phyloP scores from a whole-genome alignment of 1,140 invertebrate species.

The Doryteuthis pealeii region DNA sequence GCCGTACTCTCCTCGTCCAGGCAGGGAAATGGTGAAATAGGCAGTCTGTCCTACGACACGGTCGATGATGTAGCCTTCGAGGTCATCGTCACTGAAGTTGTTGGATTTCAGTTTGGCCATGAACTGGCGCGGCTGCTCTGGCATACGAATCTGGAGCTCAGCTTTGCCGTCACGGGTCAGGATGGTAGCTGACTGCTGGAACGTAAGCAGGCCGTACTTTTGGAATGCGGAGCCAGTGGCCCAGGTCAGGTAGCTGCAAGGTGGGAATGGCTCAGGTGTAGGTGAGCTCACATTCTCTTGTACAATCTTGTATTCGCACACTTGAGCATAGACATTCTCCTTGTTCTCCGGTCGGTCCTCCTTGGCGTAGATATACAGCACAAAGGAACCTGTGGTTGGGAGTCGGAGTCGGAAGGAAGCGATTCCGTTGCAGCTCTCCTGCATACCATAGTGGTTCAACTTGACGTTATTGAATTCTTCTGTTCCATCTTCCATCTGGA shows the following conservation, averaged over 20 bases:
- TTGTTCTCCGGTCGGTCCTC: slow-evolving; percentile 55
- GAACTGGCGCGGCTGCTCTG: slow-evolving; percentile 50
- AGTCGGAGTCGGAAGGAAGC: slow-evolving; percentile 57
- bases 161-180: slow-evolving; percentile 51
- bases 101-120: slow-evolving; percentile 59
- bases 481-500: slow-evolving; percentile 52
- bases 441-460: slow-evolving; percentile 56
- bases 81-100: slow-evolving; percentile 46
- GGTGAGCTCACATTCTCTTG: slow-evolving; percentile 39
- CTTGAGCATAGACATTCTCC: slow-evolving; percentile 58
- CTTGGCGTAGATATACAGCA: slow-evolving; percentile 59
- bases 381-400: slow-evolving; percentile 55
- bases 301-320: slow-evolving; percentile 59
- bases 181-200: slow-evolving; percentile 53
- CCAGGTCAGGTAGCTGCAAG: slow-evolving; percentile 58
- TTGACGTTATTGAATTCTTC: slow-evolving; percentile 54
- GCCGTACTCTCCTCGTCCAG: slow-evolving; percentile 56
- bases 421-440: slow-evolving; percentile 53
- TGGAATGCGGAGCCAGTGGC: slow-evolving; percentile 54
- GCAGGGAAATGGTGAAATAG: slow-evolving; percentile 57
- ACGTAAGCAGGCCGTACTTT: slow-evolving; percentile 52
- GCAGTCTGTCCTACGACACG: slow-evolving; percentile 54
- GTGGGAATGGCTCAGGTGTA: slow-evolving; percentile 53
- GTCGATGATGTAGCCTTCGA: slow-evolving; percentile 55
- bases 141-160: slow-evolving; percentile 50